Conservation (phyloP, 2,113 vertebrate genomes). For the Hippocampus zosterae region DNA sequence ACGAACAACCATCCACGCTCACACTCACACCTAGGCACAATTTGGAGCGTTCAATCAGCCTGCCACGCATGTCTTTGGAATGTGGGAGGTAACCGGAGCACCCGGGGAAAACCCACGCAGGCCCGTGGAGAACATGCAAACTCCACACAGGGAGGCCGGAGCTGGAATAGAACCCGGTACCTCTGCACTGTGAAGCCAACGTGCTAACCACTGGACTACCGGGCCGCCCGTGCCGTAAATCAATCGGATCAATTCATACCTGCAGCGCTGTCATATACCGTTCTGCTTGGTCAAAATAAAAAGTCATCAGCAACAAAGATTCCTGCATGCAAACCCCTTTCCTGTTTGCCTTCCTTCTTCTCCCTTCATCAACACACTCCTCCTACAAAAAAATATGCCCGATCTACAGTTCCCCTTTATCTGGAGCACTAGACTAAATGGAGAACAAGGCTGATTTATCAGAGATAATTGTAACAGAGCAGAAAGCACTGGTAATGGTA, state of each 20-base stretch:
- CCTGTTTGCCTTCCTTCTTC: slow-evolving; percentile 14
- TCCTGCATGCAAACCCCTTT: slow-evolving; percentile 26
- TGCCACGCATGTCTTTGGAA: too few relatives aligned
- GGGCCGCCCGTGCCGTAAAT: too few relatives aligned
- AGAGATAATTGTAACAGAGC: slow-evolving; percentile 49
- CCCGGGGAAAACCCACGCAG: too few relatives aligned
- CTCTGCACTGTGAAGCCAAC: too few relatives aligned
- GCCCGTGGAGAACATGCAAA: too few relatives aligned
- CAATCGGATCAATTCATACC: slow-evolving; percentile 22
- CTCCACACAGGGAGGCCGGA: too few relatives aligned
- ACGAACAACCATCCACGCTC: too few relatives aligned
- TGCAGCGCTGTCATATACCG: slow-evolving; percentile 38
- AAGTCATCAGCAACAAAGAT: slow-evolving; percentile 25
- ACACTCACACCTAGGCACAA: too few relatives aligned
- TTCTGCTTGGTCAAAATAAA: slow-evolving; percentile 47
- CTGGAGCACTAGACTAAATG: slow-evolving; percentile 21
- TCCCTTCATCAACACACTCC: slow-evolving; percentile 6
- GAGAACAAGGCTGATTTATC: slow-evolving; percentile 33
- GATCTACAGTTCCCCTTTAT: slow-evolving; percentile 12
- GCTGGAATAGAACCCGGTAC: too few relatives aligned
- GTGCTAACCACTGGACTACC: too few relatives aligned
- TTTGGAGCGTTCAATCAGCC: too few relatives aligned
- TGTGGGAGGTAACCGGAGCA: too few relatives aligned
- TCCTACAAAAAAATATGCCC: slow-evolving; percentile 10
- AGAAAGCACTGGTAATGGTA: slow-evolving; percentile 31